Base-by-base conservation (phyloP, 92 coral and sea anemone genomes). In the Micromussa lordhowensis region DNA sequence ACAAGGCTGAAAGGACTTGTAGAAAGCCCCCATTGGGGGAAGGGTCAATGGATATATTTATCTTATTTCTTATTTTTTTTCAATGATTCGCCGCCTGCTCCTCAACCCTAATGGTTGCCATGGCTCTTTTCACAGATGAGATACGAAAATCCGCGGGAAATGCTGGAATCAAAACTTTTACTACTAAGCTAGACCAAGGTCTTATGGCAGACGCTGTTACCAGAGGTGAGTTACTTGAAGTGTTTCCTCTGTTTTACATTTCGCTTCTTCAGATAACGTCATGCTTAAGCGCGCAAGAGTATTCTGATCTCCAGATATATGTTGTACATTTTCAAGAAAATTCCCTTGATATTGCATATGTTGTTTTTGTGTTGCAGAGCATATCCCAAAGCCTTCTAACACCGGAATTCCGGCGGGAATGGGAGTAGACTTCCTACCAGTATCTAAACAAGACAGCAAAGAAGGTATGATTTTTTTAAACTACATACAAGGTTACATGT, bases 161-260 rank as follows among this genome's bases (percentile, higher is more conserved):
- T 21, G 91, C 95, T 24, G 98, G 96, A 28, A 95, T 95, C 40
- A 90, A 91, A 77, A 94, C 96, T 10, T 93, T 95, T 75, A 92
- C 93, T 26, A 88, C 96, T n/a, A 92, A 84, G 40, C 89, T 95
- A 51, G 98, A 95, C 63, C 88, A 95, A n/a, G 98, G 98, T 5
- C 82, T 93, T 16, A 80, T 91, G 92, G 88, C 92, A 49, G 96
- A 90, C 48, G 90, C 96, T 69, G 87, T 91, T 31, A 89, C 96
- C 3, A 93, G 87, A 88, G 88, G 96, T 93, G 54, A 84, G 87
- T 31, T 18, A 58, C 79, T 9, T 66, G 18, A 49, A 77, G 14
- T 19, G 16, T 48, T 3, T 49, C 5, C 28, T n/a, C 12, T 35
- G 29, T 48, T 12, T 36, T 35, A 3, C 22, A 21, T 73, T 32